A percentile compares a stretch with the other conserved stretches of the same genome.
These are phyloP conservation scores for Palythoa heliodiscus DNA, from an alignment of 92 coral and sea anemone genomes.

Conservation along the genomic window DNA sequence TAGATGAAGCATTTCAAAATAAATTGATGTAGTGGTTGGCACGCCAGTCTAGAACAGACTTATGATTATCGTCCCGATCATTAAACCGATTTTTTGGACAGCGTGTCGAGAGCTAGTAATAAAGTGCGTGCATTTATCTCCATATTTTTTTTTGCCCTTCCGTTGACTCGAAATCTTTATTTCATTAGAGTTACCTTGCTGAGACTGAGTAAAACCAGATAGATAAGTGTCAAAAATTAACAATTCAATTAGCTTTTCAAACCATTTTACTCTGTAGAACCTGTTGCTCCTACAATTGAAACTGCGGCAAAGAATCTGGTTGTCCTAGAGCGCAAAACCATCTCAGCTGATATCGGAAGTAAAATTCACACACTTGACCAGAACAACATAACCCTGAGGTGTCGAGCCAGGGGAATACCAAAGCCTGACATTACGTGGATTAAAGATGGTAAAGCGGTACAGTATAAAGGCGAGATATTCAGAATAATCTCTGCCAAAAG, in stretches of 20 bases:
- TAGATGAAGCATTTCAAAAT: too few species aligned
- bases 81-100: too few species aligned
- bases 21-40: too few species aligned
- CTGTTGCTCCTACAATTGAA: slow-evolving; percentile 33
- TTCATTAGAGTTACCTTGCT: too few species aligned
- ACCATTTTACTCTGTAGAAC: slow-evolving; percentile 8
- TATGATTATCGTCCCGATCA: too few species aligned
- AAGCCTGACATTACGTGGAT: slow-evolving; percentile 75
- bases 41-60: too few species aligned
- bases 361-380: slow-evolving; percentile 54
- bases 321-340: slow-evolving; percentile 11
- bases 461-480: slow-evolving; percentile 47
- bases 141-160: too few species aligned
- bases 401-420: slow-evolving; percentile 78
- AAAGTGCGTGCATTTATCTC: too few species aligned
- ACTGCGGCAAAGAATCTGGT: slow-evolving; percentile 1
- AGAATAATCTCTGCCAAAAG: slow-evolving; percentile 45
- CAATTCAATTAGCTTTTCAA: not conserved
- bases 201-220: too few species aligned
- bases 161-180: too few species aligned
- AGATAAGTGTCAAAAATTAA: too few species aligned
- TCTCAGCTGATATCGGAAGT: slow-evolving; percentile 30
- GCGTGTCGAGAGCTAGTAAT: too few species aligned
- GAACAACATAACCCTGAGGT: slow-evolving; percentile 68
- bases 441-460: slow-evolving; percentile 58